Percentiles rank a stretch among this genome's conserved stretches.
Evolutionary conservation across 2,888 invertebrate genomes (phyloP).

Genomic region (Brenthis ino): DNA sequence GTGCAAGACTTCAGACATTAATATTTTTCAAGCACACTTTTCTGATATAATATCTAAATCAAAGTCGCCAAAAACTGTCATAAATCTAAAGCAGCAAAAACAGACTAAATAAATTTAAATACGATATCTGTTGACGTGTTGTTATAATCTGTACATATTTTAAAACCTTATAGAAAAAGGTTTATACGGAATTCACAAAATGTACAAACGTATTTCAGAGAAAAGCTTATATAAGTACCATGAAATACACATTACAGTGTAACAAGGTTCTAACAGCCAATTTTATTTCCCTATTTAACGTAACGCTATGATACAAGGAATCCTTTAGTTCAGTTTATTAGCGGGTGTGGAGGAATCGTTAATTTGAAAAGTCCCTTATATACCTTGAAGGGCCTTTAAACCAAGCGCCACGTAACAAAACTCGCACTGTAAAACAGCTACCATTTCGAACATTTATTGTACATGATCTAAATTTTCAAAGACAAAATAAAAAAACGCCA

Average conservation of each 20-base stretch:
- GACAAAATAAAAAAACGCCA: background rate
- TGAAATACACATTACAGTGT: slow-evolving; percentile 6
- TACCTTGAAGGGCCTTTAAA: background rate
- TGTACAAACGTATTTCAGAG: background rate
- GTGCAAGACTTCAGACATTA: background rate
- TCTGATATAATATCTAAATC: slow-evolving; percentile 6
- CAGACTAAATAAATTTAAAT: slow-evolving; percentile 3
- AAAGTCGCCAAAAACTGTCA: slow-evolving; percentile 10
- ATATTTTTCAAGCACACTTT: slow-evolving; percentile 19
- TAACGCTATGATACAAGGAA: too few species aligned
- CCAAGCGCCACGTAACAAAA: background rate
- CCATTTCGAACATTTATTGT: slow-evolving; percentile 1
- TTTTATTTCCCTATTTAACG: background rate
- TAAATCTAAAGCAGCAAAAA: slow-evolving; percentile 2
- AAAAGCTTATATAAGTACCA: background rate
- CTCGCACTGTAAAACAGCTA: slow-evolving; percentile 7
- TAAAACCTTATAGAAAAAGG: slow-evolving; percentile 1
- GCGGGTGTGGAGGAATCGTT: too few species aligned
- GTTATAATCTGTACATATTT: slow-evolving; percentile 3
- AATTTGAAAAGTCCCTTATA: too few species aligned
- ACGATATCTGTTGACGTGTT: slow-evolving; percentile 1
- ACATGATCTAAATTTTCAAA: background rate
- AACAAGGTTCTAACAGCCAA: slow-evolving; percentile 8
- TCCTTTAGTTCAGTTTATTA: too few species aligned
- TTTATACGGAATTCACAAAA: background rate